Evolutionary conservation across 2,888 invertebrate species (phyloP).

Genomic region (Drosophila formosana): DNA sequence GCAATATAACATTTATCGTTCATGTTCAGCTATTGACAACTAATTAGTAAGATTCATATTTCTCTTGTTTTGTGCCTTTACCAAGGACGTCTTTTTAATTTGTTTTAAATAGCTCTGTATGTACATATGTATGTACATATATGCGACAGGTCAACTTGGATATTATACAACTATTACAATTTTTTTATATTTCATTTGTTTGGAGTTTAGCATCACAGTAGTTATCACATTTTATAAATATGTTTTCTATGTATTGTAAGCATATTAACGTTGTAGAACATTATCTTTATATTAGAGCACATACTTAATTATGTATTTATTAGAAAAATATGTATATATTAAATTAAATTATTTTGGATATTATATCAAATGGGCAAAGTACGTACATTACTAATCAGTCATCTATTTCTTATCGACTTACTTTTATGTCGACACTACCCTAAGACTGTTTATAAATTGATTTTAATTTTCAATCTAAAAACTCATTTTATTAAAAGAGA

Average conservation of each 20-base stretch:
- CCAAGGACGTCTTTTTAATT: no score
- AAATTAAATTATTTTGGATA: slow-evolving; percentile 8
- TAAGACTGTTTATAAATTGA: not conserved
- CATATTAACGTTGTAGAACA: not conserved
- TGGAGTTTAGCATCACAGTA: slow-evolving; percentile 30
- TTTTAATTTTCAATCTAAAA: not conserved
- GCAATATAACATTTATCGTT: slow-evolving; percentile 53
- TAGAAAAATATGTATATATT: not conserved
- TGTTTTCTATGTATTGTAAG: slow-evolving; percentile 10
- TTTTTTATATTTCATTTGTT: not conserved
- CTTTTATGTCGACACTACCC: not conserved
- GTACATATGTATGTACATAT: slow-evolving; percentile 37
- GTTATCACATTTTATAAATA: slow-evolving; percentile 4
- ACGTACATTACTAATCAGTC: slow-evolving; percentile 6
- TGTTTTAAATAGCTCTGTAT: not conserved
- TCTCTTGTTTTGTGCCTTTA: no score
- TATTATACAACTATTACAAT: slow-evolving; percentile 33
- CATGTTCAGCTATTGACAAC: not conserved
- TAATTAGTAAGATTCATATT: no score
- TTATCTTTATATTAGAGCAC: slow-evolving; percentile 3
- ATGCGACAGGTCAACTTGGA: slow-evolving; percentile 43
- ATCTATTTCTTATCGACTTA: not conserved
- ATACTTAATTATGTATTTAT: slow-evolving; percentile 5
- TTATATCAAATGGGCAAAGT: not conserved
- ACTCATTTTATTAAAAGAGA: not conserved